These are phyloP conservation scores for Thymelicus acteon DNA, from an alignment of 2,888 invertebrate genomes.

Conservation along the genomic window DNA sequence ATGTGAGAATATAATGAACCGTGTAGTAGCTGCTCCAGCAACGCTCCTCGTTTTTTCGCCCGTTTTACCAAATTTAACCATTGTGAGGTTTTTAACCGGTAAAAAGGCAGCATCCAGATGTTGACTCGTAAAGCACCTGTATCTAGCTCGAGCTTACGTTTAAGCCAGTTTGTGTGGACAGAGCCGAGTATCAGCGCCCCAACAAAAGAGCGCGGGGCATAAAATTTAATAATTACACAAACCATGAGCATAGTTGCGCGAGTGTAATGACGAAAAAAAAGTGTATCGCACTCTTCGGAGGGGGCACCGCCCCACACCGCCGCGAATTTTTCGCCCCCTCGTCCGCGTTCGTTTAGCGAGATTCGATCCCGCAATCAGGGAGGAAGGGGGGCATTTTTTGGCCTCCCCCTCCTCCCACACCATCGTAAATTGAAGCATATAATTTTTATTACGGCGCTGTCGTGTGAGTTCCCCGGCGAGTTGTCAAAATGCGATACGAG, in stretches of 20 bases:
- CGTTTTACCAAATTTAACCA: conserved; percentile 21
- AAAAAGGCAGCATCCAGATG: conserved; percentile 29
- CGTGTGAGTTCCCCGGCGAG: conserved; percentile 68
- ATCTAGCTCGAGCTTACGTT: conserved; percentile 35
- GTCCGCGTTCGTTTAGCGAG: conserved; percentile 74
- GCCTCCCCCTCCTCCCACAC: conserved; percentile 60
- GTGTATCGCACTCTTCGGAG: conserved; percentile 71
- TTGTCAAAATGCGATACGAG: conserved; percentile 52
- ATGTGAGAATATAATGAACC: neutral
- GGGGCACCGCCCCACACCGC: conserved; percentile 55
- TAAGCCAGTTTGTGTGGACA: conserved; percentile 33
- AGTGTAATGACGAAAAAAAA: conserved; percentile 76
- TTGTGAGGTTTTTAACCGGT: conserved; percentile 31
- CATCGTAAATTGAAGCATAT: conserved; percentile 85
- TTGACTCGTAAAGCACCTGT: conserved; percentile 34
- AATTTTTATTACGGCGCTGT: conserved; percentile 83
- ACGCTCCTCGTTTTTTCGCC: conserved; percentile 3
- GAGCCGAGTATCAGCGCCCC: conserved; percentile 34
- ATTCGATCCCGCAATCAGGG: conserved; percentile 83
- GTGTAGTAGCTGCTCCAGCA: too few relatives aligned
- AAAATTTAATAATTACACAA: conserved; percentile 78
- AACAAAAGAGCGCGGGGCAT: conserved; percentile 53
- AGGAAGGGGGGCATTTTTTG: conserved; percentile 71
- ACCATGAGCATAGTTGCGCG: conserved; percentile 74
- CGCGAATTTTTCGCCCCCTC: conserved; percentile 69